Base-by-base conservation (phyloP, 2,797 vertebrate species). In the Sebastes steindachneri region DNA sequence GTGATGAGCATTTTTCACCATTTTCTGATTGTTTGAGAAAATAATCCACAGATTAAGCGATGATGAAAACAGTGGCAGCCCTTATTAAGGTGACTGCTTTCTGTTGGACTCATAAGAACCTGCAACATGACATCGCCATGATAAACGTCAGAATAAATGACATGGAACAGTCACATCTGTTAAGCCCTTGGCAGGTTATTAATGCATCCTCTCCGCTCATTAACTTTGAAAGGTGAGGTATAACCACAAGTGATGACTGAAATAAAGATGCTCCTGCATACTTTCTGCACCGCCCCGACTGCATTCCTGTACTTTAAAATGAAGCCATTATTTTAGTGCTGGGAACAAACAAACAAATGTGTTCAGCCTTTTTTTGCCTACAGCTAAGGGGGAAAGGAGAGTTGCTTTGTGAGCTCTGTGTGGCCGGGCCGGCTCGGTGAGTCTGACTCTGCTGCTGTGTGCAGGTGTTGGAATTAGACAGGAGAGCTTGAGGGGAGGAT, bases 391-490 rank as follows among this genome's bases (percentile, higher is more conserved):
- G 66, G 54, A 68, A 73, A 66, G 17, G 71, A 76, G 53, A 6
- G 73, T 66, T 79, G 58, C 68, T 70, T 66, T 60, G 73, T 73
- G 72, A 64, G 84, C 45, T n/a, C 3, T 79, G 83, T 71, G 79
- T 85, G 81, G 66, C 70, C 72, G 41, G 79, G 35, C 72, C 9
- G 45, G 17, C 45, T 48, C 58, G 72, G 37, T n/a, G n/a, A 75
- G 79, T 75, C 64, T 55, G 76, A 41, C 58, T 68, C 31, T 65
- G 66, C 68, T 76, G 75, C 51, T 79, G 65, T 75, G 76, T 80
- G 88, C 91, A 91, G 92, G 89, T 94, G 93, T 89, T 84, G 70
- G 54, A 73, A 80, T 87, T 73, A 76, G 75, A 82, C 85, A 69
- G 77, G 64, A 84, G 77, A 86, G 41, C 75, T 80, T 29, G 21